These are phyloP conservation scores for Brachionus angularis DNA, from an alignment of 1,140 invertebrate genomes.

Conservation along the genomic window DNA sequence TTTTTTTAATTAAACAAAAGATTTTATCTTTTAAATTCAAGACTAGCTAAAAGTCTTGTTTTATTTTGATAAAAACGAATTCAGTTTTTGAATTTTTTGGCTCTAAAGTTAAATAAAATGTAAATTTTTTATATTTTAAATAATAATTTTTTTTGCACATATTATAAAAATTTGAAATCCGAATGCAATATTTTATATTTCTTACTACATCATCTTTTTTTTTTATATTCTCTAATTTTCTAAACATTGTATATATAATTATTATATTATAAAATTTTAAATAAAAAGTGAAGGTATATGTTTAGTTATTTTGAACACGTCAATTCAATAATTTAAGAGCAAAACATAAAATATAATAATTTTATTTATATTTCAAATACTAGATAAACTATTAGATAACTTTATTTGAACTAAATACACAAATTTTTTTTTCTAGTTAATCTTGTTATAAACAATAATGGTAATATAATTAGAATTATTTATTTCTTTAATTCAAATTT, in stretches of 20 bases:
- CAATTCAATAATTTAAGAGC: neutral
- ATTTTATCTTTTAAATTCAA: too few species aligned
- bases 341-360: neutral
- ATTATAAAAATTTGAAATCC: slow-evolving; percentile 36
- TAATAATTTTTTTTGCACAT: neutral
- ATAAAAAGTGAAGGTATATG: neutral
- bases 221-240: neutral
- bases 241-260: slow-evolving; percentile 4
- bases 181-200: too few species aligned
- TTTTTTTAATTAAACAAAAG: too few species aligned
- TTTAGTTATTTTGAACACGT: slow-evolving; percentile 14
- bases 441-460: too few species aligned
- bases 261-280: neutral
- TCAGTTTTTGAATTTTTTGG: too few species aligned
- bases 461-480: neutral
- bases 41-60: too few species aligned
- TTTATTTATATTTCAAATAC: neutral
- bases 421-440: neutral
- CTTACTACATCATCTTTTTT: too few species aligned
- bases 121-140: neutral
- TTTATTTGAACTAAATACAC: neutral
- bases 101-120: neutral
- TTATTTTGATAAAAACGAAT: too few species aligned
- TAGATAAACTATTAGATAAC: neutral
- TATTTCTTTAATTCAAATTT: neutral